A percentile compares a stretch with the other conserved stretches of the same genome.
Evolutionary conservation across 2,113 vertebrate species (phyloP).

Genomic region (Proterorhinus semilunaris): DNA sequence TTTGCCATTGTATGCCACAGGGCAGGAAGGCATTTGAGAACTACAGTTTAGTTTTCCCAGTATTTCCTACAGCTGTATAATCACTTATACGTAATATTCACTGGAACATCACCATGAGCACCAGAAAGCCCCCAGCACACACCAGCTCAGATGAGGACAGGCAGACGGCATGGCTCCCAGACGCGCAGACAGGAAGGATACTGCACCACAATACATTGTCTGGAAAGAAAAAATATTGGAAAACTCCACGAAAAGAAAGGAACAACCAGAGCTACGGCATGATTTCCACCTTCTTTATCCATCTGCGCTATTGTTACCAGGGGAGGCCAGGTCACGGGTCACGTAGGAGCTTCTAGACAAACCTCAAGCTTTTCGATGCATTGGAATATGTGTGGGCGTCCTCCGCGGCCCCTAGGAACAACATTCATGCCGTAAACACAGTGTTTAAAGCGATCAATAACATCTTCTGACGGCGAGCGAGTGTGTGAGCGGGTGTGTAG

Average conservation of each 20-base stretch:
- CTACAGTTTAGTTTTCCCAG: background rate
- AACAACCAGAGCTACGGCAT: conserved; percentile 45
- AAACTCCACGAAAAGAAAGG: conserved; percentile 48
- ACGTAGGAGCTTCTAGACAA: conserved; percentile 25
- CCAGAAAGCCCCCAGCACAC: background rate
- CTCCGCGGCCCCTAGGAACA: conserved; percentile 56
- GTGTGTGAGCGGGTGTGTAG: conserved; percentile 66
- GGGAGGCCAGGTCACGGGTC: conserved; percentile 38
- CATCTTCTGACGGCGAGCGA: conserved; percentile 42
- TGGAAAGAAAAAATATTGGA: conserved; percentile 28
- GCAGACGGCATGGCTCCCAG: conserved; percentile 3
- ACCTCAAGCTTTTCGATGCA: conserved; percentile 42
- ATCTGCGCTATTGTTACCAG: conserved; percentile 26
- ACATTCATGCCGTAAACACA: conserved; percentile 65
- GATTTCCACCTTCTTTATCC: conserved; percentile 50
- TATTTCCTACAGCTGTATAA: background rate
- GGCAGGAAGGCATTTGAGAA: background rate
- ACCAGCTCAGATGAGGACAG: background rate
- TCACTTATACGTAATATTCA: background rate
- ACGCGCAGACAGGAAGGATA: conserved; percentile 51
- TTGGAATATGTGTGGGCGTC: conserved; percentile 59
- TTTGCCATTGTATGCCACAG: no score
- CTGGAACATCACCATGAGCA: background rate
- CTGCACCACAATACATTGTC: conserved; percentile 39
- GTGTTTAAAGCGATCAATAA: conserved; percentile 75